Percentiles rank a stretch among this genome's conserved stretches.
Evolutionary conservation across 2,888 invertebrate species (phyloP).

Genomic region (Athrips mouffetella): DNA sequence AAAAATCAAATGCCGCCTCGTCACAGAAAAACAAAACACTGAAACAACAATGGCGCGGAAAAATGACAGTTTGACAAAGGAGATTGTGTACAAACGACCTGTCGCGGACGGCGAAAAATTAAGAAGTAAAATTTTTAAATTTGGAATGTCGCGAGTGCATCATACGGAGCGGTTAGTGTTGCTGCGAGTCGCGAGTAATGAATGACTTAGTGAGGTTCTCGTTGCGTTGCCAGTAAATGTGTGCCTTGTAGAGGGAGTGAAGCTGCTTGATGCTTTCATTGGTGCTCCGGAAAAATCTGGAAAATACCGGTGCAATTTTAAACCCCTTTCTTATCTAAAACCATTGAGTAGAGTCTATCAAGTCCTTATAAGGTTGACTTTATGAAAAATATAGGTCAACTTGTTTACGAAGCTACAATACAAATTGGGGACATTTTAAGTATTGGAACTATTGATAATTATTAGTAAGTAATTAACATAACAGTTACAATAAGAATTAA

Average conservation of each 20-base stretch:
- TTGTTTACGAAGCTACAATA: no score
- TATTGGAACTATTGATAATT: no score
- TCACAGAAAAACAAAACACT: constrained; percentile 30
- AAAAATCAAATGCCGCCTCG: constrained; percentile 31
- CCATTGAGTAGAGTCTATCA: no score
- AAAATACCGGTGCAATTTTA: no score
- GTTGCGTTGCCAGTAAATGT: constrained; percentile 72
- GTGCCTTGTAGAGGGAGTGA: constrained; percentile 58
- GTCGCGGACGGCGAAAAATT: constrained; percentile 12
- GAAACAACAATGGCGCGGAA: constrained; percentile 42
- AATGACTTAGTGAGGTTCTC: constrained; percentile 68
- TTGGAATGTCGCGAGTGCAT: constrained; percentile 62
- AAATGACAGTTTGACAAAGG: constrained; percentile 44
- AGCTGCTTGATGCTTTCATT: constrained; percentile 49
- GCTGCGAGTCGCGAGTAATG: constrained; percentile 64
- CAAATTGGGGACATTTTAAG: no score
- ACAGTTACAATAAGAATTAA: no score
- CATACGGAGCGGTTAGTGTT: constrained; percentile 36
- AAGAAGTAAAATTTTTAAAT: constrained; percentile 29
- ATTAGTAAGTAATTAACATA: no score
- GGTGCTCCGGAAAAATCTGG: not conserved
- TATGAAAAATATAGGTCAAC: not conserved
- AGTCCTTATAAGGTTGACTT: no score
- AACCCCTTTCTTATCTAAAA: no score
- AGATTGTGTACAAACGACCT: not conserved